A percentile compares a stretch with the other conserved stretches of the same genome.
Evolutionary conservation across 1,140 invertebrate species (phyloP).

Genomic region (Neodiprion lecontei): DNA sequence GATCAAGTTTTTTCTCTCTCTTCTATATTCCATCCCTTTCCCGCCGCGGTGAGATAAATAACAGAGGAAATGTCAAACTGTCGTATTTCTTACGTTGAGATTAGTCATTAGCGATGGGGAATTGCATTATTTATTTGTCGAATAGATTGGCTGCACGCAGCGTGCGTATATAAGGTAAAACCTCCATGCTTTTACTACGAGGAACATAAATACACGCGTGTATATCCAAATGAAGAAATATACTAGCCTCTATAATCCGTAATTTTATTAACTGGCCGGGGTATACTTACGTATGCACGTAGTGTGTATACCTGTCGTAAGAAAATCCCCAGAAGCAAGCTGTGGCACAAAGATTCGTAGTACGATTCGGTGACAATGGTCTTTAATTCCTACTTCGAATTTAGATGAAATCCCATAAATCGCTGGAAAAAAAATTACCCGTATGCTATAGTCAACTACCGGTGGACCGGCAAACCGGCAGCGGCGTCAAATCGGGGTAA

Average conservation of each 20-base stretch:
- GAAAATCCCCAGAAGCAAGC: slow-evolving; percentile 4
- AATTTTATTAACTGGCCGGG: slow-evolving; percentile 39
- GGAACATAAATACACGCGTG: too few relatives aligned
- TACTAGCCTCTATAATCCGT: slow-evolving; percentile 33
- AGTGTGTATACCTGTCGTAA: slow-evolving; percentile 9
- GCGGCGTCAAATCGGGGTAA: too few relatives aligned
- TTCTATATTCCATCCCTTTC: too few relatives aligned
- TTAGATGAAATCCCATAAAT: slow-evolving; percentile 48
- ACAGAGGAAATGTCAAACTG: too few relatives aligned
- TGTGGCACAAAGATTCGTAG: slow-evolving; percentile 10
- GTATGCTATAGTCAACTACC: too few relatives aligned
- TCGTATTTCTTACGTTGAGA: slow-evolving; percentile 34
- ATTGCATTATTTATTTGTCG: slow-evolving; percentile 6
- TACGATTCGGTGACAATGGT: slow-evolving; percentile 36
- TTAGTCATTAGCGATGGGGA: slow-evolving; percentile 32
- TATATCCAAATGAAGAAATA: slow-evolving; percentile 2
- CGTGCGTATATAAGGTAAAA: too few relatives aligned
- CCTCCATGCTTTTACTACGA: too few relatives aligned
- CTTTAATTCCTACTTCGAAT: slow-evolving; percentile 39
- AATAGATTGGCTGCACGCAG: too few relatives aligned
- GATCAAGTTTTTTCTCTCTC: too few relatives aligned
- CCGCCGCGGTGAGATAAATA: too few relatives aligned
- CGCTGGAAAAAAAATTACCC: slow-evolving; percentile 23
- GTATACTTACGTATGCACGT: neutral
- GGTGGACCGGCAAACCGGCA: too few relatives aligned